A percentile compares a stretch with the other conserved stretches of the same genome.
These are phyloP conservation scores for Limnothrissa miodon DNA, from an alignment of 2,113 vertebrate genomes.

Conservation along the genomic window DNA sequence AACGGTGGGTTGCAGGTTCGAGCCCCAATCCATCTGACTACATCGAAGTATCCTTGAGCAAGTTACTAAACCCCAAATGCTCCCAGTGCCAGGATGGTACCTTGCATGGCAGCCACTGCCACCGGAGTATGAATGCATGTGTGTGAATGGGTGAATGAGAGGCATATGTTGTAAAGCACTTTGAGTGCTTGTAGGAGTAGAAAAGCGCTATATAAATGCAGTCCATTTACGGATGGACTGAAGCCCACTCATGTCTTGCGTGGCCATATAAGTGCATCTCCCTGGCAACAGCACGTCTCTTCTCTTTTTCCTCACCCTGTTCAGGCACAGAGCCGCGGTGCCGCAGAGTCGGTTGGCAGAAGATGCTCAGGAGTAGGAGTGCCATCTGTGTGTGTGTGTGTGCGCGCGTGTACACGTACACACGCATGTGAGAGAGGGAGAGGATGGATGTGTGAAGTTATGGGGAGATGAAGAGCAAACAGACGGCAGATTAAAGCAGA, in stretches of 20 bases:
- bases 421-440: neutral
- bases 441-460: neutral
- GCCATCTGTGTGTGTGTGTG: constrained; percentile 43
- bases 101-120: too few species aligned
- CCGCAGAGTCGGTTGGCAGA: constrained; percentile 37
- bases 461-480: constrained; percentile 26
- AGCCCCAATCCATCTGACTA: too few species aligned
- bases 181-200: too few species aligned
- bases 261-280: neutral
- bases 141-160: too few species aligned
- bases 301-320: constrained; percentile 24
- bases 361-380: constrained; percentile 32
- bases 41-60: too few species aligned
- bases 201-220: too few species aligned
- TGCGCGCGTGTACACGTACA: neutral
- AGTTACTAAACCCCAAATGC: too few species aligned
- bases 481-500: constrained; percentile 27
- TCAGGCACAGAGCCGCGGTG: constrained; percentile 19
- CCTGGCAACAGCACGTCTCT: constrained; percentile 17
- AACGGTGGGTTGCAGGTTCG: too few species aligned
- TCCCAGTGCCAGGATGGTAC: too few species aligned
- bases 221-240: too few species aligned
- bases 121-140: too few species aligned
- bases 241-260: constrained; percentile 38
- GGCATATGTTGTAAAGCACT: too few species aligned